Base-by-base conservation (phyloP, 1,140 invertebrate species). In the Zeugodacus cucurbitae region DNA sequence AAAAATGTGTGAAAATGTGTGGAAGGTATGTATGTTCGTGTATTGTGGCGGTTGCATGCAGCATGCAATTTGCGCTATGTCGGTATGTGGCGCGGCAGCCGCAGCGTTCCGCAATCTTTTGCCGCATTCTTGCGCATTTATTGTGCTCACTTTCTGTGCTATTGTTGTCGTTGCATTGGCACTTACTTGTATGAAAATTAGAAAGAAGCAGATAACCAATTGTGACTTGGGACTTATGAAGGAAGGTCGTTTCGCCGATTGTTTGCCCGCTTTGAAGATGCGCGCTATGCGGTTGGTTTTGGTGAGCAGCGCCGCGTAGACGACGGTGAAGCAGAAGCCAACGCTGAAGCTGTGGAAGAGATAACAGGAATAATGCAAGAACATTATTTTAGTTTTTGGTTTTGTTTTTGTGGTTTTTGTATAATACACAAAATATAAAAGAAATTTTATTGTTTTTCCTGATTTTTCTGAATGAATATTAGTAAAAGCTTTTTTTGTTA, bases 141-240 rank as follows among this genome's bases (percentile, higher is more conserved):
- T n/a, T 62, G n/a, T 54, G 2, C 8, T 26, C 34, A 32, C 34
- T 54, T 57, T 20, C 58, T 14, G 8, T 14, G 8, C 29, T 14
- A 59, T 87, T 37, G 6, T 59, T n/a, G n/a, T n/a, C n/a, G n/a
- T n/a, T n/a, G n/a, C n/a, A 58, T 32, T 59, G 1, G 22, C 20
- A 88, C 91, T 92, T 94, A 97, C 96, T 95, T 98, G 97, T 17
- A 98, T 95, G 54, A 94, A 95, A n/a, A 98, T 95, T 26, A 99
- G 94, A 85, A 96, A 95, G 64, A 95, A 94, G 91, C 98, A 98
- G 90, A 99, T 99, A 89, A 97, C 95, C 48, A 99, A 94, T 93
- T 99, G 98, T 1, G 98, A 99, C 90, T 96, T 96, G 1, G 98
- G 98, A 57, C 98, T 98, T 89, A 99, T 99, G 92, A 98, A 98